Conservation (phyloP, 2,113 vertebrate species). For the Lepus europaeus region DNA sequence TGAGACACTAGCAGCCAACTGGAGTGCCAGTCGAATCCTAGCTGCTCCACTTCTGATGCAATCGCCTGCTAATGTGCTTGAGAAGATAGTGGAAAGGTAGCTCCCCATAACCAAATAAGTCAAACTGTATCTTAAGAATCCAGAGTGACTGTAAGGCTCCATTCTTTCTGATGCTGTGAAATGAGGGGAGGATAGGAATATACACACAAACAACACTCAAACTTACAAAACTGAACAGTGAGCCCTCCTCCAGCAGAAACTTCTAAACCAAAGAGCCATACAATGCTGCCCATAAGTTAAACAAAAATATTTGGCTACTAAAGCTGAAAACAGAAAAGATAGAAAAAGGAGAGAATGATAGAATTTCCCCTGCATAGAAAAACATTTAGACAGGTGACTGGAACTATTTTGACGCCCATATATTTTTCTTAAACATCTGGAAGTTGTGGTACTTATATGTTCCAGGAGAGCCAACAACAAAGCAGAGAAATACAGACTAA, state of each 20-base stretch:
- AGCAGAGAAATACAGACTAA: neutral
- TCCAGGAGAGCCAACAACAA: neutral
- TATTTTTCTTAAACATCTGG: slow-evolving; percentile 32
- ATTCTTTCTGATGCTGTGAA: neutral
- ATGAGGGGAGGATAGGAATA: neutral
- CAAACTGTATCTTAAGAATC: neutral
- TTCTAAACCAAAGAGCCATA: neutral
- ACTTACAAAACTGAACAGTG: neutral
- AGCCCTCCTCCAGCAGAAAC: neutral
- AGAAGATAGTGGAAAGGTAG: too few relatives aligned
- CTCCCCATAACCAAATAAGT: neutral
- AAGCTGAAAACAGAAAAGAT: neutral
- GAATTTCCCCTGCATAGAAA: neutral
- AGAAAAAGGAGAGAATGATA: neutral
- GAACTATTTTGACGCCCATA: neutral
- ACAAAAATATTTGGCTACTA: slow-evolving; percentile 4
- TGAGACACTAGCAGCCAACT: too few relatives aligned
- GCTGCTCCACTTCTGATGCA: too few relatives aligned
- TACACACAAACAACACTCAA: neutral
- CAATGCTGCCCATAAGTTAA: neutral
- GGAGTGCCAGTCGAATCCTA: too few relatives aligned
- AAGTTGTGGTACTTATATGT: neutral
- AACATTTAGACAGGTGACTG: neutral
- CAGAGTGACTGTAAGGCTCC: neutral
- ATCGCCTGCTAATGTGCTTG: too few relatives aligned